phyloP scores from a whole-genome alignment of 2,797 vertebrate genomes.

The Centropyge bicolor region DNA sequence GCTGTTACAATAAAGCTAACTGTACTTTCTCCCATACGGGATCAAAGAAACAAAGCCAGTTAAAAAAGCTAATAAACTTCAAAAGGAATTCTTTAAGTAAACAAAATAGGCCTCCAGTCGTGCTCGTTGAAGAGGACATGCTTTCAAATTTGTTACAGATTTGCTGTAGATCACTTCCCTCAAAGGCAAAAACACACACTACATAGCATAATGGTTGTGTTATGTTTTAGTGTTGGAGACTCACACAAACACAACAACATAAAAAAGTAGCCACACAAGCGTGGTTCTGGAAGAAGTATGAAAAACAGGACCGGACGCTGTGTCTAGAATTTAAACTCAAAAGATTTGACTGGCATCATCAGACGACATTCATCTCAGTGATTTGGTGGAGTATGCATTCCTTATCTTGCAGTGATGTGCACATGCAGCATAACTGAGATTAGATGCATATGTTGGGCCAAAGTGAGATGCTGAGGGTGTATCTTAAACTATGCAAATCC shows the following conservation, averaged over 20 bases:
- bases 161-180: constrained; percentile 18
- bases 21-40: constrained; percentile 26
- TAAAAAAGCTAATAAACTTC: constrained; percentile 60
- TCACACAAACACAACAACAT: constrained; percentile 19
- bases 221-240: constrained; percentile 1
- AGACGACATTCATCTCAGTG: constrained; percentile 27
- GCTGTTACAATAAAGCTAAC: constrained; percentile 36
- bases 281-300: background rate
- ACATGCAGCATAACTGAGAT: constrained; percentile 63
- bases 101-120: constrained; percentile 36
- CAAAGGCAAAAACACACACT: constrained; percentile 10
- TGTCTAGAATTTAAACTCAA: constrained; percentile 31
- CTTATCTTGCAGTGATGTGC: constrained; percentile 55
- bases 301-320: constrained; percentile 12
- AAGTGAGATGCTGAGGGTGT: constrained; percentile 58
- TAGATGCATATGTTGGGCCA: constrained; percentile 52
- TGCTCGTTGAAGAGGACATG: constrained; percentile 30
- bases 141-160: constrained; percentile 56
- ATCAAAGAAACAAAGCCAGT: constrained; percentile 53
- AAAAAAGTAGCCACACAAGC: background rate
- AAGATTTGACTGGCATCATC: constrained; percentile 37
- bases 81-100: constrained; percentile 56
- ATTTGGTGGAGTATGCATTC: constrained; percentile 21
- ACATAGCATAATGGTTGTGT: background rate
- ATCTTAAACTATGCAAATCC: constrained; percentile 76